These are phyloP conservation scores for Galerucella pusilla DNA, from an alignment of 2,888 invertebrate genomes.

Conservation along the genomic window DNA sequence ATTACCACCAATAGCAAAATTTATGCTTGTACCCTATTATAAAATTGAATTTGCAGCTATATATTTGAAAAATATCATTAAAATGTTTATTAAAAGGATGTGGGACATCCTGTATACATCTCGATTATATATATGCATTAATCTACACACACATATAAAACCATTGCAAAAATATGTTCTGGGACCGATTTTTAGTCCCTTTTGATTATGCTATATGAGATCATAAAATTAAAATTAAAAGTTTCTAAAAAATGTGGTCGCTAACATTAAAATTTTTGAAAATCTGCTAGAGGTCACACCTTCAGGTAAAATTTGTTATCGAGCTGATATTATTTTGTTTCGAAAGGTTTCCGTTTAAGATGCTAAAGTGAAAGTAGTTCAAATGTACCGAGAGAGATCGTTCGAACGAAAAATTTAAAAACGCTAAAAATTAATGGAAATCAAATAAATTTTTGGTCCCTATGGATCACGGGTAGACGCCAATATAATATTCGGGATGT, in stretches of 20 bases:
- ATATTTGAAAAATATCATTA: too few relatives aligned
- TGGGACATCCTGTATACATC: constrained; percentile 20
- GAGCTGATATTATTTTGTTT: constrained; percentile 21
- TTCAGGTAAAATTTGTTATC: constrained; percentile 11
- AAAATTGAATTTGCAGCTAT: too few relatives aligned
- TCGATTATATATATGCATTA: constrained; percentile 45
- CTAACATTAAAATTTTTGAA: constrained; percentile 26
- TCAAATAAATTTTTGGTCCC: constrained; percentile 7
- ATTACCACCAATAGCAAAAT: too few relatives aligned
- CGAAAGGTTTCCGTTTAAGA: background rate
- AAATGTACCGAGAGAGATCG: background rate
- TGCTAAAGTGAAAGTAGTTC: background rate
- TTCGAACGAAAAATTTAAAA: background rate
- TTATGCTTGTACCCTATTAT: too few relatives aligned
- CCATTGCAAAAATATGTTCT: constrained; percentile 61
- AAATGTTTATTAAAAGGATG: too few relatives aligned
- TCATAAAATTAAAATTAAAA: constrained; percentile 48
- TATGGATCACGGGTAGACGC: constrained; percentile 8
- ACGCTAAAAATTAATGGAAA: background rate
- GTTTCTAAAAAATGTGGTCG: constrained; percentile 22
- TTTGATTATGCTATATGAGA: constrained; percentile 59
- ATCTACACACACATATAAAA: constrained; percentile 55
- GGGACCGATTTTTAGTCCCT: constrained; percentile 50
- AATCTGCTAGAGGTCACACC: constrained; percentile 11
- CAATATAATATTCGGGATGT: background rate